Evolutionary conservation across 2,113 vertebrate species (phyloP).

Genomic region (Perca flavescens): DNA sequence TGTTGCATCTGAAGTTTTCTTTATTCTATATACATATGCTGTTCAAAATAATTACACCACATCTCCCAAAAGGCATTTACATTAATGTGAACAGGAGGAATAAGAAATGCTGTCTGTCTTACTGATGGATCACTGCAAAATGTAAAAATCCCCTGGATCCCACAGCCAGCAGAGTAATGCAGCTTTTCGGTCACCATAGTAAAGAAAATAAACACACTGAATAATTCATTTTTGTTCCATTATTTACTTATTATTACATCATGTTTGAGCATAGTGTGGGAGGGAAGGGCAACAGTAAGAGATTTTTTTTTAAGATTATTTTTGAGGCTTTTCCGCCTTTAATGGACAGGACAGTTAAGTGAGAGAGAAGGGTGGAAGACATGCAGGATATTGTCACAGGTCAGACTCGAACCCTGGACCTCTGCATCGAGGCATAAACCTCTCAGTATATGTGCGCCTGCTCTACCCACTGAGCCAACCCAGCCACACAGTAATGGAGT

Average conservation of each 20-base stretch:
- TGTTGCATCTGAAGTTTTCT: too few relatives aligned
- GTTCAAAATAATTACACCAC: background rate
- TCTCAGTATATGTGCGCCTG: too few relatives aligned
- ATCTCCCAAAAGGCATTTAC: background rate
- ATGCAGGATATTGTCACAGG: too few relatives aligned
- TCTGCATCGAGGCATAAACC: too few relatives aligned
- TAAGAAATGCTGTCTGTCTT: background rate
- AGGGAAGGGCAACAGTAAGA: slow-evolving; percentile 43
- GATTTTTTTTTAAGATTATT: background rate
- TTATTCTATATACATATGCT: too few relatives aligned
- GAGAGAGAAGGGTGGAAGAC: too few relatives aligned
- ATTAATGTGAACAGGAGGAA: background rate
- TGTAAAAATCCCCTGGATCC: slow-evolving; percentile 21
- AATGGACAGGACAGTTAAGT: too few relatives aligned
- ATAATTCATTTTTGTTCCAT: background rate
- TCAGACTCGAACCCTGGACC: too few relatives aligned
- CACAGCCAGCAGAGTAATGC: slow-evolving; percentile 12
- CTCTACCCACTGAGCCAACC: too few relatives aligned
- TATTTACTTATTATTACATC: slow-evolving; percentile 56
- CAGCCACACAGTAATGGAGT: slow-evolving; percentile 25
- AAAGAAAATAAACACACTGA: slow-evolving; percentile 12
- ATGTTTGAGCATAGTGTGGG: slow-evolving; percentile 49
- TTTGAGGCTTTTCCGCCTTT: too few relatives aligned
- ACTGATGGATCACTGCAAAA: background rate
- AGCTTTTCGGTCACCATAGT: slow-evolving; percentile 13